Conservation (phyloP, 1,140 invertebrate species). For the Lutraria rhynchaena region DNA sequence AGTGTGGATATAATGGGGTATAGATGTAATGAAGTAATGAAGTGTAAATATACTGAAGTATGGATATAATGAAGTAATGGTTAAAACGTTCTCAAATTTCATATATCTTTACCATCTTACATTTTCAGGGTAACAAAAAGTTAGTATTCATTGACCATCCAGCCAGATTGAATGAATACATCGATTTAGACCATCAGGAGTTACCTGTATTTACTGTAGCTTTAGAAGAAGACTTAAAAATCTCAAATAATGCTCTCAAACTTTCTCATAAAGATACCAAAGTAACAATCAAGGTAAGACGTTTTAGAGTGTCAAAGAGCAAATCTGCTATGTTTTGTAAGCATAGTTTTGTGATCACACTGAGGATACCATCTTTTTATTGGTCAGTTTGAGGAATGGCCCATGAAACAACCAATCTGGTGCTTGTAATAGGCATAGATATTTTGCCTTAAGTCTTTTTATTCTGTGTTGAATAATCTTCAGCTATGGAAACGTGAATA, state of each 20-base stretch:
- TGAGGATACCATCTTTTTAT: too few relatives aligned
- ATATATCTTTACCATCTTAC: neutral
- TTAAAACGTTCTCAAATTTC: neutral
- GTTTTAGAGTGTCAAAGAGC: too few relatives aligned
- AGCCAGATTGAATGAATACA: conserved; percentile 92
- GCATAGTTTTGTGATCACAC: too few relatives aligned
- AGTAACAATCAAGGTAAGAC: conserved; percentile 95
- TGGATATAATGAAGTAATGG: neutral
- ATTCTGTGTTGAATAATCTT: too few relatives aligned
- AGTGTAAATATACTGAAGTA: too few relatives aligned
- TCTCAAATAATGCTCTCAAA: conserved; percentile 97
- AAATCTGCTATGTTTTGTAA: too few relatives aligned
- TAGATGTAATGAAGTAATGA: too few relatives aligned
- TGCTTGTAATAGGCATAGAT: too few relatives aligned
- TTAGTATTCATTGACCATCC: conserved; percentile 96
- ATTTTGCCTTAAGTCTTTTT: too few relatives aligned
- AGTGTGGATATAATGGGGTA: neutral
- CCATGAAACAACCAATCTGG: too few relatives aligned
- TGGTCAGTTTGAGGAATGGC: too few relatives aligned
- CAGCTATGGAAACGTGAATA: too few relatives aligned
- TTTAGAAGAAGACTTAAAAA: conserved; percentile 97
- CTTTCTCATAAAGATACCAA: conserved; percentile 98
- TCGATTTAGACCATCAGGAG: conserved; percentile 97
- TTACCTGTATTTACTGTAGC: conserved; percentile 97
- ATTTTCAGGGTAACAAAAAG: conserved; percentile 91